phyloP scores from a whole-genome alignment of 1,140 invertebrate species.

The Agrilus planipennis region DNA sequence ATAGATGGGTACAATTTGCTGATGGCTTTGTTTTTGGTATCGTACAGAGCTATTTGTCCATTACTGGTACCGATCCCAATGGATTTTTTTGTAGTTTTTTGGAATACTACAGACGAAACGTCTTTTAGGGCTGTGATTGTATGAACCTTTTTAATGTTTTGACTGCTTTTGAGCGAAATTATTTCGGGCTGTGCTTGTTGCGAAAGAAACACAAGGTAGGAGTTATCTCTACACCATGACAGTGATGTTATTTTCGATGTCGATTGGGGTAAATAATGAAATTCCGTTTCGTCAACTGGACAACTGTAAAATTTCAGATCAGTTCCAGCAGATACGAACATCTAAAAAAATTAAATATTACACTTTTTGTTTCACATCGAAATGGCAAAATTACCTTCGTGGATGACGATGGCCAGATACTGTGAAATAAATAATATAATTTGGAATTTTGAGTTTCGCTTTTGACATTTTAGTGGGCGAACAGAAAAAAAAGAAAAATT shows the following conservation, averaged over 20 bases:
- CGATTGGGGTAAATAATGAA: neutral
- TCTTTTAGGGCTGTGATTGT: slow-evolving; percentile 12
- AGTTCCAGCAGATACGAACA: slow-evolving; percentile 3
- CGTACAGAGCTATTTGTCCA: slow-evolving; percentile 15
- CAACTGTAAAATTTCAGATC: slow-evolving; percentile 5
- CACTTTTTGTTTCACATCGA: no score
- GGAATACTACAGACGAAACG: slow-evolving; percentile 1
- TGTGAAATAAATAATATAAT: no score
- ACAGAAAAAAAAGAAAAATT: no score
- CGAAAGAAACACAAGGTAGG: slow-evolving; percentile 13
- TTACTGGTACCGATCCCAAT: neutral
- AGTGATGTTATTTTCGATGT: slow-evolving; percentile 7
- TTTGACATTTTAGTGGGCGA: no score
- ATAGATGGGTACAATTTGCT: slow-evolving; percentile 12
- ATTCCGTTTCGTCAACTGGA: neutral
- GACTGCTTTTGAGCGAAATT: slow-evolving; percentile 13
- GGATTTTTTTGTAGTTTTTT: slow-evolving; percentile 2
- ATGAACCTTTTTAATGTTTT: slow-evolving; percentile 11
- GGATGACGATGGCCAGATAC: no score
- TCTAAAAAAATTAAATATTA: no score
- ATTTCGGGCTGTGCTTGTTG: slow-evolving; percentile 15
- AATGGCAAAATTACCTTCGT: no score
- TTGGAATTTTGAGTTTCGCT: no score
- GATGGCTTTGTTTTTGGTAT: slow-evolving; percentile 17
- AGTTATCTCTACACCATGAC: slow-evolving; percentile 18